phyloP scores from a whole-genome alignment of 2,113 vertebrate genomes.

The Cisticola juncidis region DNA sequence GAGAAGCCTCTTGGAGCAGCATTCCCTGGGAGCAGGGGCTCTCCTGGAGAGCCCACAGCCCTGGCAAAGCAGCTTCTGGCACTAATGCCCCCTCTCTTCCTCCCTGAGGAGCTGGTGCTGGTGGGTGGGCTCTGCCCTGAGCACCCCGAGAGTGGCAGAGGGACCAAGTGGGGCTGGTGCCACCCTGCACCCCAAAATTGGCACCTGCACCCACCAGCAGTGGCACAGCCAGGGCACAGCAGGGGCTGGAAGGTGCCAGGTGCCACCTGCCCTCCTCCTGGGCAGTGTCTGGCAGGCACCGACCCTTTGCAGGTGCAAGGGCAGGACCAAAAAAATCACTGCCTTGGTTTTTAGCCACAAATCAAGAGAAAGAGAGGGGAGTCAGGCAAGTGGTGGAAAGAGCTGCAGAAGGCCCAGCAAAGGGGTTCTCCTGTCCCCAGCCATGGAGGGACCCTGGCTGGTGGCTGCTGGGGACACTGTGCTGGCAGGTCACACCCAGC shows the following conservation, averaged over 20 bases:
- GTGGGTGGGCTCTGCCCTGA: not conserved
- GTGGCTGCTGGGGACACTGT: not conserved
- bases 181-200: not conserved
- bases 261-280: fast-evolving
- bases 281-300: fast-evolving
- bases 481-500: not conserved
- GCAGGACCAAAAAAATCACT: too few relatives aligned
- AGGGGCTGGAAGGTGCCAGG: not conserved
- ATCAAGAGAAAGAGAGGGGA: too few relatives aligned
- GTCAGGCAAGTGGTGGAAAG: not conserved
- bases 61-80: not conserved
- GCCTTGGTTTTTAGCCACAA: too few relatives aligned
- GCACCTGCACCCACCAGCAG: not conserved
- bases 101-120: not conserved
- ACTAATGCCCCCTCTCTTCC: fast-evolving
- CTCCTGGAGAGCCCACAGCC: not conserved
- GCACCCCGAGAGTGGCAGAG: fast-evolving
- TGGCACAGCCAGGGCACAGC: fast-evolving
- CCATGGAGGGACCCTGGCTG: fast-evolving
- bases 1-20: fast-evolving
- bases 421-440: not conserved
- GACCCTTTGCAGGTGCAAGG: not conserved
- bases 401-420: not conserved
- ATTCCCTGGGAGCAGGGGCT: not conserved
- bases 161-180: not conserved